Base-by-base conservation (phyloP, 2,888 invertebrate species). In the Coenonympha glycerion region DNA sequence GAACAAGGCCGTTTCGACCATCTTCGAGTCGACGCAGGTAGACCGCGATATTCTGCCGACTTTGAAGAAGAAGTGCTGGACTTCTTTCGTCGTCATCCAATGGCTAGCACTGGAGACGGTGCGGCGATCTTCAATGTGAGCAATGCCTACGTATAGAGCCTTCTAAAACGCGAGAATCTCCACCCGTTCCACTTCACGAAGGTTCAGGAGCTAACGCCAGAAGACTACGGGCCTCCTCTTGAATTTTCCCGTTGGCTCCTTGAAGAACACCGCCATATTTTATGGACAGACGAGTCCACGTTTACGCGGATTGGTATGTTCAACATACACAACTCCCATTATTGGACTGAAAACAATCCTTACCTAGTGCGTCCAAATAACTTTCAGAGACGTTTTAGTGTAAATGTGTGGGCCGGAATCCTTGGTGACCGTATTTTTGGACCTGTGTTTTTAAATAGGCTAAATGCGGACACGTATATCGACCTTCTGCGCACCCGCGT, bases 341-440 rank as follows among this genome's bases (percentile, higher is more conserved):
- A 47, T 22, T 55, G 54, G 55, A 16, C 42, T 1, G 15, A 46
- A n/a, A 15, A 41, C 11, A 54, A 54, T 28, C 54, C 56, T 6
- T 37, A 48, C 28, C 22, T 22, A 15, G 21, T 39, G 5, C 28
- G 42, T 21, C 18, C 26, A 13, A 18, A 26, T 21, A 15, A 22
- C 18, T 47, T 46, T 40, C 56, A 58, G 41, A 48, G 49, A 16
- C 39, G 50, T 16, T 56, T 41, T 13, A 41, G 42, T 24, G 24
- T 54, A 3, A 56, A 56, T 22, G 51, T 58, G 45, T 56, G 56
- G 56, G 56, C 56, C 4, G 39, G 39, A 6, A 47, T 47, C 18
- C 1, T 47, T 2, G 19, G 21, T 1, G 18, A 30, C 18, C 6
- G 8, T 24, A 36, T 47, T 4, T 31, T 47, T 8, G 47, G 39